A percentile compares a stretch with the other conserved stretches of the same genome.
These are phyloP conservation scores for Synergus umbraculus DNA, from an alignment of 2,888 invertebrate species.

Conservation along the genomic window DNA sequence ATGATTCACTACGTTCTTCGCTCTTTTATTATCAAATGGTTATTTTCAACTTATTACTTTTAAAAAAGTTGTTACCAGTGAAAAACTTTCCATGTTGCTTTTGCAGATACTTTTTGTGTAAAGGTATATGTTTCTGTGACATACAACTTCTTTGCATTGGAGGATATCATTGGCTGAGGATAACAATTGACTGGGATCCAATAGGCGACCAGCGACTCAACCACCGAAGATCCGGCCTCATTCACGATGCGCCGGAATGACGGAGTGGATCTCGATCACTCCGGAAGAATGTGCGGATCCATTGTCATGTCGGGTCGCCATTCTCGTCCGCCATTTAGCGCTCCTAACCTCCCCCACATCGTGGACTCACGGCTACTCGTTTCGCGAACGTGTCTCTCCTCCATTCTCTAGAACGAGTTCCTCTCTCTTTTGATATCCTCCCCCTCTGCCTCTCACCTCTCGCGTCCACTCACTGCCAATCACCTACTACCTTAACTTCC, in stretches of 20 bases:
- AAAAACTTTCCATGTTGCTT: background rate
- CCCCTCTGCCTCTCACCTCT: background rate
- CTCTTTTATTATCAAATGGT: background rate
- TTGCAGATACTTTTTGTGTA: background rate
- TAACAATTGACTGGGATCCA: constrained; percentile 59
- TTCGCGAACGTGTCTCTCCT: constrained; percentile 37
- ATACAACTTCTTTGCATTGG: constrained; percentile 53
- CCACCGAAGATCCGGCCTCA: constrained; percentile 73
- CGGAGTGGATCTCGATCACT: constrained; percentile 50
- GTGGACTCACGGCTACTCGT: constrained; percentile 41
- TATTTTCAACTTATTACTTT: background rate
- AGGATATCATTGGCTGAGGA: constrained; percentile 64
- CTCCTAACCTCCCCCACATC: constrained; percentile 36
- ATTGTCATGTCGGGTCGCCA: constrained; percentile 59
- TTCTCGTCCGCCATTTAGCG: constrained; percentile 61
- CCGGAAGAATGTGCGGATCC: constrained; percentile 66
- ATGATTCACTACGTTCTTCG: background rate
- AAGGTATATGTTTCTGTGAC: background rate
- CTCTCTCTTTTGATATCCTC: constrained; percentile 39
- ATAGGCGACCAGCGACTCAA: constrained; percentile 65
- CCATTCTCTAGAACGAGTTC: background rate
- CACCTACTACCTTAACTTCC: constrained; percentile 34
- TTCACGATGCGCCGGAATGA: constrained; percentile 52
- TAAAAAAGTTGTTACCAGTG: background rate
- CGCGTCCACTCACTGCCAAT: background rate